phyloP scores from a whole-genome alignment of 2,888 invertebrate species.

The Stictocephala bisonia region DNA sequence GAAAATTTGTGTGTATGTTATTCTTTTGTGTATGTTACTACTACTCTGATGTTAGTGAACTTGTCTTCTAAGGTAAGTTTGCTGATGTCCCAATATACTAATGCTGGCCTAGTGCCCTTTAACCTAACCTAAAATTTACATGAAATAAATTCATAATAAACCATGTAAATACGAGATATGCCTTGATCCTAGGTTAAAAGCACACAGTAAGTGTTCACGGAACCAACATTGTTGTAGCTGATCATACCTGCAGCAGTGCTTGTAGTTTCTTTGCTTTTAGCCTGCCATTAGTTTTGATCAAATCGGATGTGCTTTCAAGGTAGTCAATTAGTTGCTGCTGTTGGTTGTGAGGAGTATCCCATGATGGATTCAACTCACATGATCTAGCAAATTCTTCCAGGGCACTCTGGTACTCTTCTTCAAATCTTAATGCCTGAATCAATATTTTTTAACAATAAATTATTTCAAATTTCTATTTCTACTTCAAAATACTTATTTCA shows the following conservation, averaged over 20 bases:
- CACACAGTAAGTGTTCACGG: too few species aligned
- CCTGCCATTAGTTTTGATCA: conserved; percentile 76
- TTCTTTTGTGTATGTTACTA: too few species aligned
- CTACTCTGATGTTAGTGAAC: too few species aligned
- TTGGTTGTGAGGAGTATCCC: conserved; percentile 76
- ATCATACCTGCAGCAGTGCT: conserved; percentile 76
- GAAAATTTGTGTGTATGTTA: too few species aligned
- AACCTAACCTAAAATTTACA: too few species aligned
- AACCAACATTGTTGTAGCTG: too few species aligned
- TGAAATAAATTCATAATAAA: too few species aligned
- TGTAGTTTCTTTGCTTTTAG: conserved; percentile 78
- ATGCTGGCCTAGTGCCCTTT: too few species aligned
- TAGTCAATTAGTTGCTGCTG: conserved; percentile 73
- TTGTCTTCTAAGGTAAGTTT: too few species aligned
- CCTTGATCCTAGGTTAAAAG: too few species aligned
- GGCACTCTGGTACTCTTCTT: conserved; percentile 79
- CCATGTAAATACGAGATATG: too few species aligned
- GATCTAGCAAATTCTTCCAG: conserved; percentile 77
- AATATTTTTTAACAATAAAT: conserved; percentile 1
- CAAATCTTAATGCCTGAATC: conserved; percentile 78
- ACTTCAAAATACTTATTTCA: neutral
- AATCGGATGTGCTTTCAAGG: conserved; percentile 72
- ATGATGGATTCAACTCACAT: conserved; percentile 77
- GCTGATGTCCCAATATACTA: too few species aligned
- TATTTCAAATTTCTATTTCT: neutral